Base-by-base conservation (phyloP, 2,113 vertebrate genomes). In the Miniopterus natalensis region DNA sequence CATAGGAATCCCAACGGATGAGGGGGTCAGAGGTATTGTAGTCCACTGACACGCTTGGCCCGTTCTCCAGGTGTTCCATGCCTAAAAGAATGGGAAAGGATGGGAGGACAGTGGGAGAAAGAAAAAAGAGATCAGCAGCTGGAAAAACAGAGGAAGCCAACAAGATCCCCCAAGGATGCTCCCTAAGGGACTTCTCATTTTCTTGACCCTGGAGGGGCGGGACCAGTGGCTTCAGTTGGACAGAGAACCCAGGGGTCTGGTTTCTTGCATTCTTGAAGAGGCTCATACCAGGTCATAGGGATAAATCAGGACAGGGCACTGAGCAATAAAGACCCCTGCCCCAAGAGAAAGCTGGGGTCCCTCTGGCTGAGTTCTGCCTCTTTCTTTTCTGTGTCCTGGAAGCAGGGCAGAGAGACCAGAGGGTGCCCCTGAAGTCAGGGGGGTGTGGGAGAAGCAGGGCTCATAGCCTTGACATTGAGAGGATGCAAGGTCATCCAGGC, bases 1-100 rank as follows among this genome's bases (percentile, higher is more conserved):
- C 99, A 0, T 99, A 99, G 12, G 99, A 99, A 80, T 99, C 99
- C 99, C 99, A 99, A 84, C 99, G 99, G 96, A 99, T 99, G 86
- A 99, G 99, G 0, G 99, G 99, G 92, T 99, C 99, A 0, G 99
- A 99, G 0, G 99, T 99, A 97, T 99, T 99, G 98, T 99, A 99
- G 98, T 99, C 99, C 78, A 99, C 99, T 0, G 99, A 99, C 91
- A 99, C 99, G 0, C 99, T 99, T 1, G 99, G 99, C 17, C 99
- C 99, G 0, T 99, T 99, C 98, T 99, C 99, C 95, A 99, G 98
- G 88, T 99, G 99, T 40, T 99, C 99, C 99, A 99, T 99, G 93
- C 99, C 99, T 99, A 91, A 1, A 3, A 57, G 25, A 42, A 3
- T 1, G 61, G 36, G 51, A 25, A n/a, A 1, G 66, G 73, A 51